Percentiles rank a stretch among this genome's conserved stretches.
Evolutionary conservation across 2,113 vertebrate genomes (phyloP).

Genomic region (Motacilla tschutschensis): DNA sequence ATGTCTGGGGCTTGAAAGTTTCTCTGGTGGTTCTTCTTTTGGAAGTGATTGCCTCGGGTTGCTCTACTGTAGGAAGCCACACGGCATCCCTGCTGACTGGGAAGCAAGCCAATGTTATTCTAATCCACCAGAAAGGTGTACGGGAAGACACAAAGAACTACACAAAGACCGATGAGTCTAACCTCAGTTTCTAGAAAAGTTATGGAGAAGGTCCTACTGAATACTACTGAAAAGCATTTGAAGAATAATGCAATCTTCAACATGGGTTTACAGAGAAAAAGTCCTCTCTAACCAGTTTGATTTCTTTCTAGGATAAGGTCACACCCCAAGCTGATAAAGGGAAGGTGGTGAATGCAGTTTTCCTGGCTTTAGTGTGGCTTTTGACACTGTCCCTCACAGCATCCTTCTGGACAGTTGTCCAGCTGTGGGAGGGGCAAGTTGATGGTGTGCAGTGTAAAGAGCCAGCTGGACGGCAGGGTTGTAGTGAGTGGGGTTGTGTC

Average conservation of each 20-base stretch:
- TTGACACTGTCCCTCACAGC: background rate
- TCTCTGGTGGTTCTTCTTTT: background rate
- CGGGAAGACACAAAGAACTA: background rate
- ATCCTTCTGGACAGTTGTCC: background rate
- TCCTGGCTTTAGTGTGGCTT: background rate
- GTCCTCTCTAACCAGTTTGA: background rate
- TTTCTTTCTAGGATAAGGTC: background rate
- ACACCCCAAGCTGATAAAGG: background rate
- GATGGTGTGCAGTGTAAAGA: background rate
- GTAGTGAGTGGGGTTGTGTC: background rate
- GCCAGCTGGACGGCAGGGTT: accelerated
- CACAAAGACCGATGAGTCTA: background rate
- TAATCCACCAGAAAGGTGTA: background rate
- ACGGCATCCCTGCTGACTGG: background rate
- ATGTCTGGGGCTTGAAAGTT: background rate
- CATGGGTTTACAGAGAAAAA: background rate
- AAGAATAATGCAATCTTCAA: background rate
- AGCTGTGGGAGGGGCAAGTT: accelerated
- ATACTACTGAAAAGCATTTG: background rate
- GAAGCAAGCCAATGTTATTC: background rate
- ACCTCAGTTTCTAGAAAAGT: background rate
- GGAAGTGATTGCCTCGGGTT: background rate
- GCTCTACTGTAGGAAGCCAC: background rate
- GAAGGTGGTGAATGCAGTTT: background rate
- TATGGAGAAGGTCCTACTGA: background rate